These are phyloP conservation scores for Xiphophorus maculatus DNA, from an alignment of 2,113 vertebrate genomes.

Conservation along the genomic window DNA sequence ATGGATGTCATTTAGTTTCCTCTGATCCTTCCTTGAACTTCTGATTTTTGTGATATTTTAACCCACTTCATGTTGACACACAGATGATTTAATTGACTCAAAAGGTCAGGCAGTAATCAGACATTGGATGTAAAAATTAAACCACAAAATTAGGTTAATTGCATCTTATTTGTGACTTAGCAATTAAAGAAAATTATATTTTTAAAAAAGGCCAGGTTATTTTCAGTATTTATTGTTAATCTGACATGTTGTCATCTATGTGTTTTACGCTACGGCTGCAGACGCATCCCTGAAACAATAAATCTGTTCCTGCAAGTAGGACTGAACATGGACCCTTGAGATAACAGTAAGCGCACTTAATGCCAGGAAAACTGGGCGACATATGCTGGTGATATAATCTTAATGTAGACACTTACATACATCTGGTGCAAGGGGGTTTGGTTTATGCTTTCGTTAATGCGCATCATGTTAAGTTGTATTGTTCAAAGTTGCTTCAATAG, in stretches of 20 bases:
- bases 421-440: slow-evolving; percentile 50
- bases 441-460: slow-evolving; percentile 9
- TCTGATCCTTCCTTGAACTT: neutral
- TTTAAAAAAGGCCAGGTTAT: neutral
- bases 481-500: slow-evolving; percentile 1
- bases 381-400: slow-evolving; percentile 62
- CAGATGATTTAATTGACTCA: neutral
- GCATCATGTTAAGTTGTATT: neutral
- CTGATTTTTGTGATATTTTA: neutral
- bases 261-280: slow-evolving; percentile 4
- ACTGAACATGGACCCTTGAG: slow-evolving; percentile 19
- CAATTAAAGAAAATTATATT: too few species aligned
- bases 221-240: neutral
- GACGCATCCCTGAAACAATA: slow-evolving; percentile 13
- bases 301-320: slow-evolving; percentile 11
- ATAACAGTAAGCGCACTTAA: slow-evolving; percentile 29
- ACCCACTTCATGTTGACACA: neutral
- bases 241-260: neutral
- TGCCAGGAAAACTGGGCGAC: slow-evolving; percentile 29
- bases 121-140: neutral
- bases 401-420: slow-evolving; percentile 51
- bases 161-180: too few species aligned
- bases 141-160: too few species aligned
- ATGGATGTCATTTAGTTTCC: neutral
- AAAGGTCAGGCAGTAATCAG: neutral